Evolutionary conservation across 64 coral and sea anemone species (phyloP).

Genomic region (Stylophora pistillata): DNA sequence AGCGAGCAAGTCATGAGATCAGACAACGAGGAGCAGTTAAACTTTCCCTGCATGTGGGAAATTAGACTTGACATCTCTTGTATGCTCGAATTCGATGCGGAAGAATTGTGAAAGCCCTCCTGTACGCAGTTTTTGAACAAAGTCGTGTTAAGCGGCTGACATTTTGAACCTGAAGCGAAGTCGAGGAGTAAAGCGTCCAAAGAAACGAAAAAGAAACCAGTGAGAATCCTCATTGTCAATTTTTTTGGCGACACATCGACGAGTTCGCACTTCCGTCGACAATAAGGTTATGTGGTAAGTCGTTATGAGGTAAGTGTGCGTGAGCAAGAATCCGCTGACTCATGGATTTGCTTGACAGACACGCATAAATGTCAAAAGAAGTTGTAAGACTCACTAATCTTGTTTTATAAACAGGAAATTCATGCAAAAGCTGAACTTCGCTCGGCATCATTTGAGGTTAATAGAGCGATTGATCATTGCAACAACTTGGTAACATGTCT

Average conservation of each 20-base stretch:
- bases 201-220: neutral
- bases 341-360: constrained; percentile 14
- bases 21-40: constrained; percentile 21
- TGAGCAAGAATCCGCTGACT: constrained; percentile 19
- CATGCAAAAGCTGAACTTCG: neutral
- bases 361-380: neutral
- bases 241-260: neutral
- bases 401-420: neutral
- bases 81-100: neutral
- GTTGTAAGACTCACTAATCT: neutral
- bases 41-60: neutral
- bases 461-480: too few relatives aligned
- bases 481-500: too few relatives aligned
- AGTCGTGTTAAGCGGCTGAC: neutral
- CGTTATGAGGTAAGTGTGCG: neutral
- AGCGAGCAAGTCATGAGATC: constrained; percentile 13
- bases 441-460: too few relatives aligned
- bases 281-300: neutral
- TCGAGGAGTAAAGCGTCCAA: neutral
- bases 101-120: neutral
- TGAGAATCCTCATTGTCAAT: neutral
- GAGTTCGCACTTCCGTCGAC: neutral
- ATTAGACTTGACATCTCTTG: neutral
- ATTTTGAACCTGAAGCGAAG: neutral
- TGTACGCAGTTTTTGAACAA: neutral